These are phyloP conservation scores for Pseudorhiza aurosa DNA, from an alignment of 30 jellyfish, hydroid and myxozoan species.

Conservation along the genomic window DNA sequence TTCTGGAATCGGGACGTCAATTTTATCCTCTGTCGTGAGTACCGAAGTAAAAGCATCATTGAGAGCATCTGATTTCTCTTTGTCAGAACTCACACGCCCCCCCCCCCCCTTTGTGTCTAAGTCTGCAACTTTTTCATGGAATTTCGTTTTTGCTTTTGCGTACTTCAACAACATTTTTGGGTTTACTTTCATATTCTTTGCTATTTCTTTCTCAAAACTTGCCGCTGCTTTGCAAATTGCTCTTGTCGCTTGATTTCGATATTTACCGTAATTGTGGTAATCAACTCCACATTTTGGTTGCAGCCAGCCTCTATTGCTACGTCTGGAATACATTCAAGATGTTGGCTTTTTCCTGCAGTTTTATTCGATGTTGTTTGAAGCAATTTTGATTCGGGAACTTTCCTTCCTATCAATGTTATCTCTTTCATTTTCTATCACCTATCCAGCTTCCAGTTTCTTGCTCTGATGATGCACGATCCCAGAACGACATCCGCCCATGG, in stretches of 20 bases:
- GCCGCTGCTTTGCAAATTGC: slow-evolving; percentile 35
- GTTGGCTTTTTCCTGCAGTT: not conserved
- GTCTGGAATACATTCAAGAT: too few relatives aligned
- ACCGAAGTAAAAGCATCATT: not conserved
- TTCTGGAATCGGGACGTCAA: not conserved
- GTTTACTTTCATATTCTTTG: slow-evolving; percentile 18
- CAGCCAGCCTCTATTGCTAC: slow-evolving; percentile 19
- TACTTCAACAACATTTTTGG: slow-evolving; percentile 13
- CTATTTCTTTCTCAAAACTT: slow-evolving; percentile 19
- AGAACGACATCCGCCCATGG: too few relatives aligned
- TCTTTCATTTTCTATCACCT: too few relatives aligned
- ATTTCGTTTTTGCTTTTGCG: slow-evolving; percentile 8
- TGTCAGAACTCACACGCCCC: slow-evolving; percentile 40
- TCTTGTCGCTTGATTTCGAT: slow-evolving; percentile 32
- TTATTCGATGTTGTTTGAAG: not conserved
- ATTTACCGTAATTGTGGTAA: slow-evolving; percentile 15
- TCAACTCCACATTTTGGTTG: slow-evolving; percentile 13
- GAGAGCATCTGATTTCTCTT: slow-evolving; percentile 17
- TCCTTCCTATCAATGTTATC: not conserved
- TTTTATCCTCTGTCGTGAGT: not conserved
- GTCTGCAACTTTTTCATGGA: slow-evolving; percentile 36
- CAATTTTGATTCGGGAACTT: not conserved
- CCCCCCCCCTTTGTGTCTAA: slow-evolving; percentile 27
- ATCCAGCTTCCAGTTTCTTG: too few relatives aligned
- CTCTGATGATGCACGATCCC: too few relatives aligned